Evolutionary conservation across 2,888 invertebrate genomes (phyloP).

Genomic region (Tetragonisca angustula): DNA sequence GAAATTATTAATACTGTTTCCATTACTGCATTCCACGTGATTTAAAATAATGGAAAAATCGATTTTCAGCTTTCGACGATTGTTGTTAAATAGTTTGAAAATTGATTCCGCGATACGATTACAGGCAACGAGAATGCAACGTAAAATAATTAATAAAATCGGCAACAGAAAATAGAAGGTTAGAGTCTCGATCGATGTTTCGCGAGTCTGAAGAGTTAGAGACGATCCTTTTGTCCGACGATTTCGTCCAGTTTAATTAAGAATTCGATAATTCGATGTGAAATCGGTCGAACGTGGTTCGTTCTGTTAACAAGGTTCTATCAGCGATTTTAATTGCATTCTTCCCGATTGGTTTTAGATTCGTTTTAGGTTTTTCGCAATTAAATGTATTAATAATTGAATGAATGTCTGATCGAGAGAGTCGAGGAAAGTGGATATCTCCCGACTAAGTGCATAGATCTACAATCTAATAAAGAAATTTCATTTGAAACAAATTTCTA

Average conservation of each 20-base stretch:
- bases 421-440: no score
- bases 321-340: neutral
- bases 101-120: no score
- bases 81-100: no score
- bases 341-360: neutral
- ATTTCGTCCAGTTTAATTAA: neutral
- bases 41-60: neutral
- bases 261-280: neutral
- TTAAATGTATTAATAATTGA: neutral
- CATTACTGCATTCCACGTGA: neutral
- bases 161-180: no score
- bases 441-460: no score
- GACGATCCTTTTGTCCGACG: neutral
- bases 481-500: no score
- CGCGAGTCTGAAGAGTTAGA: neutral
- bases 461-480: no score
- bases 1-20: neutral
- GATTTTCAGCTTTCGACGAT: no score
- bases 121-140: no score
- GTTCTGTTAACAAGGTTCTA: neutral
- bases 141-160: no score
- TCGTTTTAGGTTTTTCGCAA: neutral
- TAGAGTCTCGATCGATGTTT: neutral
- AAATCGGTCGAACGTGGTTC: neutral
- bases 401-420: neutral